Conservation (phyloP, 2,888 invertebrate genomes). For the Azorinus chamasolen region DNA sequence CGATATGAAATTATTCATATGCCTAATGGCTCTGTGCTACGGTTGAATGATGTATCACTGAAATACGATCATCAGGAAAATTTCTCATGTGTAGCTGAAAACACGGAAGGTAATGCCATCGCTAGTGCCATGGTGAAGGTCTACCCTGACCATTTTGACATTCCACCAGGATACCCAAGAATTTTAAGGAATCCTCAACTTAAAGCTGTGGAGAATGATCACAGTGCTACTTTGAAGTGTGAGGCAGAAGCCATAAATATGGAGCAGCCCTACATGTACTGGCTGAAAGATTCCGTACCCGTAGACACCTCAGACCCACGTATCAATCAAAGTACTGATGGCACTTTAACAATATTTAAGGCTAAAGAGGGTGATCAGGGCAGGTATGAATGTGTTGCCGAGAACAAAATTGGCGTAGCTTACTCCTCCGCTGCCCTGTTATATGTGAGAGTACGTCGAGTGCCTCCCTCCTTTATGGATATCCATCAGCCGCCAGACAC, state of each 20-base stretch:
- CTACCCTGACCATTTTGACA: too few relatives aligned
- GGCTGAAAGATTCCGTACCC: constrained; percentile 94
- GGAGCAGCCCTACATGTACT: constrained; percentile 93
- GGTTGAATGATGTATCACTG: too few relatives aligned
- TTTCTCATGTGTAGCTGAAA: too few relatives aligned
- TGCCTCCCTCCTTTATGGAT: constrained; percentile 97
- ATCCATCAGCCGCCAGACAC: constrained; percentile 90
- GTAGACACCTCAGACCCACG: constrained; percentile 90
- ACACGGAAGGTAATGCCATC: too few relatives aligned
- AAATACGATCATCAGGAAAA: too few relatives aligned
- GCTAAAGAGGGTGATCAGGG: constrained; percentile 97
- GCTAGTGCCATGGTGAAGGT: too few relatives aligned
- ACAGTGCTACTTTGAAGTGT: constrained; percentile 95
- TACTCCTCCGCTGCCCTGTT: constrained; percentile 95
- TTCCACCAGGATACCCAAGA: constrained; percentile 96
- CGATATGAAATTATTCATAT: too few relatives aligned
- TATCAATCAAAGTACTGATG: constrained; percentile 75
- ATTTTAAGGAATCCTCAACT: constrained; percentile 95
- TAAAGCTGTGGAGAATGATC: constrained; percentile 98
- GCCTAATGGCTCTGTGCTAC: too few relatives aligned
- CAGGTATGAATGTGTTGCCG: constrained; percentile 98
- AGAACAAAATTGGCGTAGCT: constrained; percentile 96
- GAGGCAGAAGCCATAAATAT: constrained; percentile 90
- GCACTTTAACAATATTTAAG: constrained; percentile 93
- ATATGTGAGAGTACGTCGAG: constrained; percentile 98